Conservation (phyloP, 2,113 vertebrate species). For the Phyllopteryx taeniolatus region DNA sequence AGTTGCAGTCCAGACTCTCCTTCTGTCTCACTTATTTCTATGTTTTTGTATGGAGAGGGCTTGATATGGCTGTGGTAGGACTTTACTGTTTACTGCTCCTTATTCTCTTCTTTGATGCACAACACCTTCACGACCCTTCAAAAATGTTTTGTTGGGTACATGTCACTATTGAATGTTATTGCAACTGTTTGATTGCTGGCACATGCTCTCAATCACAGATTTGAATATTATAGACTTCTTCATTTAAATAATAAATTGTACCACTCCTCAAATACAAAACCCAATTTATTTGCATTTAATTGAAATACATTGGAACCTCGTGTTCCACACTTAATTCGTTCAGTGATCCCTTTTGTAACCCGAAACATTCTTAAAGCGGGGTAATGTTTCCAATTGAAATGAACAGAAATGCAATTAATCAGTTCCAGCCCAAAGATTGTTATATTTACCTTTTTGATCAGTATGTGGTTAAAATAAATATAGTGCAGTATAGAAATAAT, state of each 20-base stretch:
- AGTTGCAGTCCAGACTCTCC: conserved; percentile 83
- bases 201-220: not conserved
- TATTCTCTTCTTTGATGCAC: conserved; percentile 24
- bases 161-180: not conserved
- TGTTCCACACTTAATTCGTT: no score
- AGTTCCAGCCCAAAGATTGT: no score
- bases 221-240: not conserved
- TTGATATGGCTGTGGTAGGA: conserved; percentile 12
- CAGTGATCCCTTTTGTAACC: no score
- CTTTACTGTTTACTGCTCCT: not conserved
- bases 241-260: not conserved
- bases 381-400: no score
- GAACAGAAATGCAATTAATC: no score
- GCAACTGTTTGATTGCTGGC: not conserved
- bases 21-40: conserved; percentile 57
- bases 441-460: no score
- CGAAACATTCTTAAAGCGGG: no score
- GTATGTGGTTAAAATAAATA: no score
- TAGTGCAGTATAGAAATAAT: no score
- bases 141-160: not conserved
- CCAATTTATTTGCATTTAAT: no score
- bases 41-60: conserved; percentile 52
- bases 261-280: not conserved
- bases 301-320: no score
- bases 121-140: not conserved